Evolutionary conservation across 2,113 vertebrate species (phyloP).

Genomic region (Brienomyrus brachyistius): DNA sequence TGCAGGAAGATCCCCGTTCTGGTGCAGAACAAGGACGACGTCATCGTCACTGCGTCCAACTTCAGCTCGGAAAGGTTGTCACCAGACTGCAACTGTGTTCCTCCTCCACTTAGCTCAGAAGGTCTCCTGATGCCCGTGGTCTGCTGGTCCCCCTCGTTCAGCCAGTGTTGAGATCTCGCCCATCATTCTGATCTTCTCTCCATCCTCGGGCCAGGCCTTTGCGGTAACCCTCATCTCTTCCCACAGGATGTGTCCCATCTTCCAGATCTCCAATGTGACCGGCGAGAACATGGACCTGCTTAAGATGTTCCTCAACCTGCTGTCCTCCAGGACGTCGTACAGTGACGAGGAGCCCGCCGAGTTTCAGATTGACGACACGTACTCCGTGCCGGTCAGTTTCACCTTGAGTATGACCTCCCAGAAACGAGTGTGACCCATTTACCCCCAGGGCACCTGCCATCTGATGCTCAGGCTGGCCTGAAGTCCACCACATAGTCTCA

Average conservation of each 20-base stretch:
- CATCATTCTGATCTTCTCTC: neutral
- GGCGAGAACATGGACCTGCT: constrained; percentile 90
- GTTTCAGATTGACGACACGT: constrained; percentile 94
- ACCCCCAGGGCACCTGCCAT: neutral
- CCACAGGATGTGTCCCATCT: constrained; percentile 91
- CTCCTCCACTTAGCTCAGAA: neutral
- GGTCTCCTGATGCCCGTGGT: neutral
- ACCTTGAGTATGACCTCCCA: neutral
- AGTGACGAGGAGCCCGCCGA: constrained; percentile 85
- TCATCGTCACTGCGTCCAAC: constrained; percentile 92
- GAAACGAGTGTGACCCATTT: neutral
- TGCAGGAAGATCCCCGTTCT: constrained; percentile 94
- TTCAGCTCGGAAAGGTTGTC: constrained; percentile 92
- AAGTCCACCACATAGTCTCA: neutral
- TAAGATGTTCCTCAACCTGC: constrained; percentile 94
- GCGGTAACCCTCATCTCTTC: constrained; percentile 1
- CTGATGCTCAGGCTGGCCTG: neutral
- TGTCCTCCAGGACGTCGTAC: constrained; percentile 82
- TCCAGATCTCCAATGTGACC: constrained; percentile 93
- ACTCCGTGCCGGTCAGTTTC: constrained; percentile 81
- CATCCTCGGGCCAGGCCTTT: neutral
- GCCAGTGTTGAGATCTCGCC: neutral
- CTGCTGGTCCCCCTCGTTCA: neutral
- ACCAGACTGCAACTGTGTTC: too few species aligned
- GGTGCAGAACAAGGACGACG: constrained; percentile 92